A percentile compares a stretch with the other conserved stretches of the same genome.
phyloP scores from a whole-genome alignment of 2,888 invertebrate species.

The Trissonchulus latispiculum region DNA sequence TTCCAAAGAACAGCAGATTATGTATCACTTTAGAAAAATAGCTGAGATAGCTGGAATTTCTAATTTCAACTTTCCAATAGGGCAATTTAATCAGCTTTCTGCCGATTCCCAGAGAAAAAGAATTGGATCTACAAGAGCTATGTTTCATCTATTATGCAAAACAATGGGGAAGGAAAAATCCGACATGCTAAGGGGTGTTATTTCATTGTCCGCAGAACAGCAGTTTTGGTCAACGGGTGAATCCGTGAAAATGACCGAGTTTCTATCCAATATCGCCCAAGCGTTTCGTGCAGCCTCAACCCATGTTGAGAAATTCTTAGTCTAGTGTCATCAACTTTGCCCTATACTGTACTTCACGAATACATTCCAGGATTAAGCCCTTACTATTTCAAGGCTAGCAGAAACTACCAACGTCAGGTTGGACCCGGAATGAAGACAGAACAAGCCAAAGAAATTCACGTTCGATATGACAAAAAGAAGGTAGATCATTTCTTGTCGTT shows the following conservation, averaged over 20 bases:
- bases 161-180: neutral
- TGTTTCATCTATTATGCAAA: neutral
- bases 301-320: neutral
- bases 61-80: neutral
- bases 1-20: neutral
- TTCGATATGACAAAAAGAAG: neutral
- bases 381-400: neutral
- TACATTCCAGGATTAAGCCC: neutral
- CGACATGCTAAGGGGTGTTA: neutral
- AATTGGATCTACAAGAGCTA: neutral
- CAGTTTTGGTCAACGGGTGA: neutral
- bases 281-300: neutral
- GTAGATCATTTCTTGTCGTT: neutral
- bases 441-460: neutral
- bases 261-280: neutral
- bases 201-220: neutral
- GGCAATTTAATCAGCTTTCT: neutral
- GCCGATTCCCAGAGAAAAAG: neutral
- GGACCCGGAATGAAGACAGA: neutral
- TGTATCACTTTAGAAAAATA: neutral
- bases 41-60: neutral
- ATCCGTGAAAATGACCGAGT: neutral
- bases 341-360: neutral
- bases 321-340: neutral
- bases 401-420: neutral